Conservation (phyloP, 2,113 vertebrate species). For the Pedionomus torquatus region DNA sequence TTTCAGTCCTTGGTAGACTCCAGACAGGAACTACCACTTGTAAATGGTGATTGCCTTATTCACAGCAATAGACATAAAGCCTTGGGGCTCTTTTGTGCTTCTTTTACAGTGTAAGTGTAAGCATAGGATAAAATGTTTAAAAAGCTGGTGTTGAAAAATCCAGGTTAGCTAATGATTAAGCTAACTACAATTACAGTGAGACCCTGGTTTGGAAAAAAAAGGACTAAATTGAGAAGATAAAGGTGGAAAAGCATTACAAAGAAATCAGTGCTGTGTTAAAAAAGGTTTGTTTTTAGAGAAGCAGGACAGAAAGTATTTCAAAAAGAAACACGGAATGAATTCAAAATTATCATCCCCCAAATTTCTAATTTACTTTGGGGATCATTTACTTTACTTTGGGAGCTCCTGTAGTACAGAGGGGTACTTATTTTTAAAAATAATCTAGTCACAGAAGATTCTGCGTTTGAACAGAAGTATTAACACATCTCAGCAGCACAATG, state of each 20-base stretch:
- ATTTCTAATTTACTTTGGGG: neutral
- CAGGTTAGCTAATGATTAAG: neutral
- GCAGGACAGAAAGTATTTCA: neutral
- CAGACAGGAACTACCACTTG: neutral
- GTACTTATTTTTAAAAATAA: neutral
- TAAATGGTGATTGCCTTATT: slow-evolving; percentile 44
- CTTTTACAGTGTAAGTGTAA: neutral
- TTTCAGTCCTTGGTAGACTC: slow-evolving; percentile 29
- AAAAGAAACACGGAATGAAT: neutral
- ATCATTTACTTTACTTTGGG: neutral
- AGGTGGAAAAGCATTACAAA: neutral
- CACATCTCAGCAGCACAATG: neutral
- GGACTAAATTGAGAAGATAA: neutral
- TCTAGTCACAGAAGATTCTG: neutral
- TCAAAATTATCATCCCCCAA: neutral
- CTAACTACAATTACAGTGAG: neutral
- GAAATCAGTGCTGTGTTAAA: neutral
- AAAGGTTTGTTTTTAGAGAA: neutral
- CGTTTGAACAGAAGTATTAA: neutral
- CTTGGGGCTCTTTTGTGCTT: neutral
- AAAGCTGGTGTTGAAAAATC: neutral
- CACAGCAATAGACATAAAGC: neutral
- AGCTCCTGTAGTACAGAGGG: neutral
- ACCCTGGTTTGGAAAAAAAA: neutral
- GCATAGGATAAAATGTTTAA: neutral